A percentile compares a stretch with the other conserved stretches of the same genome.
These are phyloP conservation scores for Epirrhoe tristata DNA, from an alignment of 2,888 invertebrate genomes.

Conservation along the genomic window DNA sequence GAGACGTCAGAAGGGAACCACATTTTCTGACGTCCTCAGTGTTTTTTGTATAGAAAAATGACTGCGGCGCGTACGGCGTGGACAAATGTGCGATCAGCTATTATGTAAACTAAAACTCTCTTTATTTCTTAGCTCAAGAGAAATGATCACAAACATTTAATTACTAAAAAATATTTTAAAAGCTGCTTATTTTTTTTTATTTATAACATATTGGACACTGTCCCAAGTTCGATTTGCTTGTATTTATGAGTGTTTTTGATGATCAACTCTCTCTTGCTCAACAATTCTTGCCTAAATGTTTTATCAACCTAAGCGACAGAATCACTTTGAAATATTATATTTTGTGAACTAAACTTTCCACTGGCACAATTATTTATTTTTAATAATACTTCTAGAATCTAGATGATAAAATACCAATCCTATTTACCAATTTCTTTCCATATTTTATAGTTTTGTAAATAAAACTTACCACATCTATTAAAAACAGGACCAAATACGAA, in stretches of 20 bases:
- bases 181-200: neutral
- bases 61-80: too few relatives aligned
- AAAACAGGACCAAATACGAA: conserved; percentile 56
- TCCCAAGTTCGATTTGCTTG: neutral
- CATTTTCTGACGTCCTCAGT: too few relatives aligned
- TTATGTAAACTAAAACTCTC: too few relatives aligned
- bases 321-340: conserved; percentile 49
- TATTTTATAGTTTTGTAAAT: conserved; percentile 30
- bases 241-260: neutral
- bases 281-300: neutral
- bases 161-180: neutral
- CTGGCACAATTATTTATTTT: conserved; percentile 70
- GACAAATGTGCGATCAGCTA: too few relatives aligned
- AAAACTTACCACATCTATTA: conserved; percentile 40
- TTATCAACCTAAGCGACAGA: neutral
- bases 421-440: conserved; percentile 1
- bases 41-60: too few relatives aligned
- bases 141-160: too few relatives aligned
- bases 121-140: too few relatives aligned
- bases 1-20: too few relatives aligned
- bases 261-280: neutral
- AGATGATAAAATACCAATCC: conserved; percentile 34
- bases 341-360: conserved; percentile 56
- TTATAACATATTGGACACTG: neutral
- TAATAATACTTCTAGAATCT: conserved; percentile 50